Base-by-base conservation (phyloP, 2,888 invertebrate genomes). In the Vandiemenella viatica region DNA sequence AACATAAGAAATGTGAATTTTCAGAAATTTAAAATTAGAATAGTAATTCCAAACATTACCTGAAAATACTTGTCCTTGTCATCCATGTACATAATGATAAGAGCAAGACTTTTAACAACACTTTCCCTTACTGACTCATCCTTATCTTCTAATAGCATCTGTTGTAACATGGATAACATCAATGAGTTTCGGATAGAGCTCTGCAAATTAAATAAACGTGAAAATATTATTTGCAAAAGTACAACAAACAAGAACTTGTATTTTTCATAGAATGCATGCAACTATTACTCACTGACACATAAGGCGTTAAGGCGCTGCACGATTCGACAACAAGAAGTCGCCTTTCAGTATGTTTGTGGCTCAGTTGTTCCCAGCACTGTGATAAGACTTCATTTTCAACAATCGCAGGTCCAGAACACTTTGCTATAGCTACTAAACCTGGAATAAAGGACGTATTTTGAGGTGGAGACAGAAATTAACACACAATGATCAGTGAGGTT, bases 311-410 rank as follows among this genome's bases (percentile, higher is more conserved):
- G 5, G 73, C 72, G 5, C 76, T 75, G 61, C 80, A 82, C 7
- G 79, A 75, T 61, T 83, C 80, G 4, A 77, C 79, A 5, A 81
- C 80, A 20, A 83, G 62, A 22, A 81, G 64, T 49, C 82, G 67
- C 53, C 78, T 67, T 62, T 83, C 83, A 2, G 72, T 64, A 62
- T 80, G 75, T 57, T 79, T 79, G 60, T 81, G 77, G 46, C 71
- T 75, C 55, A 82, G 73, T 65, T 80, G 80, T 59, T 81, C 79
- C 81, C 82, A 83, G 61, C 80, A 80, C 55, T 79, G 75, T 0
- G 80, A 80, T 42, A 83, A 64, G 48, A 83, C 69, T 63, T 81
- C 80, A 51, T 75, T 74, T 59, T 78, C 75, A n/a, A 79, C 72
- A 45, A 76, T 60, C 17, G 68, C 44, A 32, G 65, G 65, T n/a